Percentiles rank a stretch among this genome's conserved stretches.
phyloP scores from a whole-genome alignment of 1,140 invertebrate genomes.

The Drosophila littoralis region DNA sequence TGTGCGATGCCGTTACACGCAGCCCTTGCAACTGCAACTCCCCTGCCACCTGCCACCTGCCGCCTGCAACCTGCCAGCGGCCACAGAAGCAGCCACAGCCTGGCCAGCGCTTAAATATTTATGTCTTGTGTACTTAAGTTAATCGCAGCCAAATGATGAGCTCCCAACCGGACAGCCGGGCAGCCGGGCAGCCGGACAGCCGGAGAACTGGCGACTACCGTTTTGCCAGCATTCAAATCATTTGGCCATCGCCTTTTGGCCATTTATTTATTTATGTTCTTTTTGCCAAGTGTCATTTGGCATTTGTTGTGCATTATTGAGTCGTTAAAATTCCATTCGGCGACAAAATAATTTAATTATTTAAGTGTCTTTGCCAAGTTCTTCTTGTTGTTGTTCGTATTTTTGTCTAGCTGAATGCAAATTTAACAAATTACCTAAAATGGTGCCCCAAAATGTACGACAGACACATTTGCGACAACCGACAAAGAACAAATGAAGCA shows the following conservation, averaged over 20 bases:
- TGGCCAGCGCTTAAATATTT: conserved; percentile 76
- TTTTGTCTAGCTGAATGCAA: conserved; percentile 26
- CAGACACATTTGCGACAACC: conserved; percentile 20
- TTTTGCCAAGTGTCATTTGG: conserved; percentile 71
- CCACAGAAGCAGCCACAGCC: not conserved
- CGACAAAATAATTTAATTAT: conserved; percentile 67
- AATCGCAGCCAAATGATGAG: conserved; percentile 77
- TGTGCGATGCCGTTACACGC: conserved; percentile 18
- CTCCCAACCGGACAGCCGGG: conserved; percentile 39
- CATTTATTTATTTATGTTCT: conserved; percentile 25
- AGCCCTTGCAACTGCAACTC: not conserved
- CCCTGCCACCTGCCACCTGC: not conserved
- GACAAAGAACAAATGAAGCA: conserved; percentile 30
- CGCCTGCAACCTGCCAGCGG: not conserved
- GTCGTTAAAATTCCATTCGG: conserved; percentile 69
- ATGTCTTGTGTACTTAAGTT: conserved; percentile 82
- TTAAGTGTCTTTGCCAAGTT: conserved; percentile 39
- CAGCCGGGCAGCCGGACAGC: no score
- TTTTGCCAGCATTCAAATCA: conserved; percentile 31
- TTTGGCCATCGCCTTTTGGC: conserved; percentile 23
- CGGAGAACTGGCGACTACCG: conserved; percentile 22
- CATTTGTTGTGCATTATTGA: conserved; percentile 56
- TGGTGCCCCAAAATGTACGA: conserved; percentile 23
- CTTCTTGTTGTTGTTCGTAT: conserved; percentile 24
- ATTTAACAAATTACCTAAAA: conserved; percentile 52